Evolutionary conservation across 2,797 vertebrate genomes (phyloP).

Genomic region (Helarctos malayanus): DNA sequence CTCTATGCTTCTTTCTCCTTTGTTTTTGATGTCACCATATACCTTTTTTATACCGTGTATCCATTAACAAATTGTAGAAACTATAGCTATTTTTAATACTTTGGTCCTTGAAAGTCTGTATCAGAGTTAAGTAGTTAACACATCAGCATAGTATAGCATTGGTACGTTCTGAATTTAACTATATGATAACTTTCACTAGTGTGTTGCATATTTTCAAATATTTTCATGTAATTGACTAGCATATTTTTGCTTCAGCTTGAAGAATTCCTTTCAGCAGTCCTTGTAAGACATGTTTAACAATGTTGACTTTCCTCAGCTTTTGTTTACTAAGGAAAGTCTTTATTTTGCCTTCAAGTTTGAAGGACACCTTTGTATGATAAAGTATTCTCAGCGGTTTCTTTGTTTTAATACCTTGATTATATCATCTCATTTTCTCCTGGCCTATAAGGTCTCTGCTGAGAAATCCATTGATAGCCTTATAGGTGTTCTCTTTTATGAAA

Average conservation of each 20-base stretch:
- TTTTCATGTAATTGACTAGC: not conserved
- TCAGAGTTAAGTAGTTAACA: not conserved
- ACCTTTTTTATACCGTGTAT: not conserved
- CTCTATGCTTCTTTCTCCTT: not conserved
- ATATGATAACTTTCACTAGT: not conserved
- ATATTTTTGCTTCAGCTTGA: not conserved
- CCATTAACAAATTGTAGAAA: not conserved
- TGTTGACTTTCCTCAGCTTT: not conserved
- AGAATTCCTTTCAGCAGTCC: not conserved
- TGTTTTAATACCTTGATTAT: not conserved
- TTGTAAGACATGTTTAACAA: not conserved
- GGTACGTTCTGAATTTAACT: not conserved
- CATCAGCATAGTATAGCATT: not conserved
- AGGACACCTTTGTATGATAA: not conserved
- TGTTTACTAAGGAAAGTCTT: not conserved
- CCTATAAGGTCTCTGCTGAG: not conserved
- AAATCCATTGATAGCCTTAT: not conserved
- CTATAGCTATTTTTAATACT: not conserved
- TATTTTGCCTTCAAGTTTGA: not conserved
- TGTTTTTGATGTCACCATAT: not conserved
- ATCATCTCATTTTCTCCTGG: not conserved
- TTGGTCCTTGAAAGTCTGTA: not conserved
- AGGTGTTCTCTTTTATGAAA: not conserved
- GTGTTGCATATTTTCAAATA: not conserved
- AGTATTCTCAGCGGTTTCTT: not conserved